Conservation (phyloP, 2,113 vertebrate species). For the Hydropotes inermis region DNA sequence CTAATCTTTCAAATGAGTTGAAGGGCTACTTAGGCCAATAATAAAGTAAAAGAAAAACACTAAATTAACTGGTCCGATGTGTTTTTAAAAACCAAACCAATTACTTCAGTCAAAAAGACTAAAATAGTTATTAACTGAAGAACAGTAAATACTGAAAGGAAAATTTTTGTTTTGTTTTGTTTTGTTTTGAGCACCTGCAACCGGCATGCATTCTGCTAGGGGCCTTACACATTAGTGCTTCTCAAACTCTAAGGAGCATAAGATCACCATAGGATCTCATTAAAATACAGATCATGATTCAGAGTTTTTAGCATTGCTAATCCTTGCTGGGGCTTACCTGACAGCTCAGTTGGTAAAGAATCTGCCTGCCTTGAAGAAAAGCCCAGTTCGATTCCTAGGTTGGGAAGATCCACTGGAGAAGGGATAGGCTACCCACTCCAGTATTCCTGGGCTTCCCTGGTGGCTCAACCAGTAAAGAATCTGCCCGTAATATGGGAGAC, state of each 20-base stretch:
- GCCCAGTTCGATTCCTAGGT: background rate
- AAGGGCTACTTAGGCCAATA: background rate
- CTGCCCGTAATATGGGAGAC: fast-evolving
- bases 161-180: background rate
- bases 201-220: background rate
- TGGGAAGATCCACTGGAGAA: background rate
- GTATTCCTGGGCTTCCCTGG: background rate
- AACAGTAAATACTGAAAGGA: background rate
- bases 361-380: background rate
- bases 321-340: background rate
- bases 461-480: background rate
- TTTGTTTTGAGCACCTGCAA: background rate
- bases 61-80: background rate
- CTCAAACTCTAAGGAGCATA: background rate
- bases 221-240: background rate
- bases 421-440: background rate
- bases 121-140: background rate
- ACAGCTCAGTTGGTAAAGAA: background rate
- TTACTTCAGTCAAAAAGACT: background rate
- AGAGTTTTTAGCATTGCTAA: background rate
- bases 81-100: background rate
- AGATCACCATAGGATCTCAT: background rate
- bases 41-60: background rate
- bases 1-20: background rate
- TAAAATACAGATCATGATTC: background rate